These are phyloP conservation scores for Syrphus vitripennis DNA, from an alignment of 2,888 invertebrate species.

Conservation along the genomic window DNA sequence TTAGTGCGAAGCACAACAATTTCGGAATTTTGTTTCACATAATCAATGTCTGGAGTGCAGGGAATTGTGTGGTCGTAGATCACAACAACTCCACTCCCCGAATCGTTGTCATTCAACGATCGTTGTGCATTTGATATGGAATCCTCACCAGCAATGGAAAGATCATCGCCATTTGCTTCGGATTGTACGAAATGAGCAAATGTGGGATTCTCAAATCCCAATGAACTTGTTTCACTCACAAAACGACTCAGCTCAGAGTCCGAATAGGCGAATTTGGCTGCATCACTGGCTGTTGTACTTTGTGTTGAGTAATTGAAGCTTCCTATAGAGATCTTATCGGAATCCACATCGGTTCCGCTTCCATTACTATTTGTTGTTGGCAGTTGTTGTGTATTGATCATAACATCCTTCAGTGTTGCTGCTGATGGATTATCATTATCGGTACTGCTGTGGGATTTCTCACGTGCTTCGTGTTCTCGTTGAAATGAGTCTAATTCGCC, in stretches of 20 bases:
- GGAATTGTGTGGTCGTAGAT: constrained; percentile 80
- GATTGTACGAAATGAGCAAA: constrained; percentile 78
- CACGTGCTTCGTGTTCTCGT: constrained; percentile 81
- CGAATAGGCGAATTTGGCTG: constrained; percentile 74
- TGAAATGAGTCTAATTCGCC: constrained; percentile 82
- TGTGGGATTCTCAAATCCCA: constrained; percentile 81
- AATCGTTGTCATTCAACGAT: constrained; percentile 52
- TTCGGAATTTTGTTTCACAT: constrained; percentile 80
- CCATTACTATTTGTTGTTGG: constrained; percentile 47
- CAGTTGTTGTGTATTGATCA: constrained; percentile 13
- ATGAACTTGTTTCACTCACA: constrained; percentile 80
- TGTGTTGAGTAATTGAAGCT: constrained; percentile 75
- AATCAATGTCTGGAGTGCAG: constrained; percentile 79
- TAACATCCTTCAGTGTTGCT: constrained; percentile 55
- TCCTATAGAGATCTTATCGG: constrained; percentile 73
- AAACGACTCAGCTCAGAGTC: constrained; percentile 80
- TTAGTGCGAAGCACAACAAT: constrained; percentile 80
- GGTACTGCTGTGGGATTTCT: constrained; percentile 73
- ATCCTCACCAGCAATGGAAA: constrained; percentile 71
- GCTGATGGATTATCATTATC: constrained; percentile 53
- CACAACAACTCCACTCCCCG: constrained; percentile 78
- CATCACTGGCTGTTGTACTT: constrained; percentile 71
- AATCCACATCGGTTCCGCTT: constrained; percentile 66
- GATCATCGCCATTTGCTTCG: constrained; percentile 56
- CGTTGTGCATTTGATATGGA: constrained; percentile 72